Percentiles rank a stretch among this genome's conserved stretches.
phyloP scores from a whole-genome alignment of 2,888 invertebrate species.

The Harpalus rufipes region DNA sequence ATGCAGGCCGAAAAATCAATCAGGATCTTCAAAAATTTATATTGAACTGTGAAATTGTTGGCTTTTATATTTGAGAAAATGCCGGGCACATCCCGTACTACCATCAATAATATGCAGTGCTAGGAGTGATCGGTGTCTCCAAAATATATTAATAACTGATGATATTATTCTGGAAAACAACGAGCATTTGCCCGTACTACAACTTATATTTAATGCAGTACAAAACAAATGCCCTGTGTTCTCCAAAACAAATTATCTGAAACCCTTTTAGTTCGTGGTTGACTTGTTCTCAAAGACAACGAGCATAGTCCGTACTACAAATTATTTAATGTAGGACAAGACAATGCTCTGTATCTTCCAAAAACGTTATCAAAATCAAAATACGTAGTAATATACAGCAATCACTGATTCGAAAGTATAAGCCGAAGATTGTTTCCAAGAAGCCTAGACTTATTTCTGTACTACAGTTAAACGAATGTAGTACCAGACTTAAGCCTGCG shows the following conservation, averaged over 20 bases:
- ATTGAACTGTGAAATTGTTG: background rate
- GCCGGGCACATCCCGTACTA: background rate
- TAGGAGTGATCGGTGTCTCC: background rate
- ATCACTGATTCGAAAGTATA: too few species aligned
- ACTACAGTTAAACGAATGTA: conserved; percentile 33
- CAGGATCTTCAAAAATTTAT: background rate
- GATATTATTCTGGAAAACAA: background rate
- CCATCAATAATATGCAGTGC: background rate
- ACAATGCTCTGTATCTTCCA: too few species aligned
- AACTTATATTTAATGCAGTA: conserved; percentile 7
- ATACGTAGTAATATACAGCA: too few species aligned
- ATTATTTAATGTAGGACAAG: too few species aligned
- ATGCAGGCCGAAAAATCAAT: background rate
- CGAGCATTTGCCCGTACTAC: conserved; percentile 27
- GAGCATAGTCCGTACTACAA: too few species aligned
- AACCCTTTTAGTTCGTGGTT: too few species aligned
- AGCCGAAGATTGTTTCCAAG: background rate
- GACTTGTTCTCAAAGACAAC: too few species aligned
- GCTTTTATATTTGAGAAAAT: too few species aligned
- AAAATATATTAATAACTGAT: too few species aligned
- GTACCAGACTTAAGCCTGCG: background rate
- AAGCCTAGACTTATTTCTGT: background rate
- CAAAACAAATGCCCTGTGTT: background rate
- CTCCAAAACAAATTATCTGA: too few species aligned
- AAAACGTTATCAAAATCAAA: too few species aligned